Conservation (phyloP, 2,888 invertebrate genomes). For the Xylocampa areola region DNA sequence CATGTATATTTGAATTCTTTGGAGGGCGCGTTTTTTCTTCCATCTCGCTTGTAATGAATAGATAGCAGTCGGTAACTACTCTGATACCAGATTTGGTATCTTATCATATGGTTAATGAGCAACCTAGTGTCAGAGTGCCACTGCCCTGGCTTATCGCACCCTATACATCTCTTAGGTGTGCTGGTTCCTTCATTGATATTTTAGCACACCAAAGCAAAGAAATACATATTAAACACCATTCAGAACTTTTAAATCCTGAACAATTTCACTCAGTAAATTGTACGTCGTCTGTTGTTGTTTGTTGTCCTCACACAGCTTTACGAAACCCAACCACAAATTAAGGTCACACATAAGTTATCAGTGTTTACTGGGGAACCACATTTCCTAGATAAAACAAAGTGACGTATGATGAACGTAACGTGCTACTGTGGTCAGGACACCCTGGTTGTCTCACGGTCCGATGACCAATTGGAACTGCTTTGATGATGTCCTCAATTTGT, state of each 20-base stretch:
- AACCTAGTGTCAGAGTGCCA: too few species aligned
- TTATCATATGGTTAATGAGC: too few species aligned
- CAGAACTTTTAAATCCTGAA: conserved; percentile 1
- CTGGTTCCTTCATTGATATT: not conserved
- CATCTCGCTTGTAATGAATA: too few species aligned
- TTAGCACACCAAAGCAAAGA: too few species aligned
- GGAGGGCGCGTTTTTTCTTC: too few species aligned
- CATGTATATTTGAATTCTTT: too few species aligned
- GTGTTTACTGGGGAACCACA: conserved; percentile 42
- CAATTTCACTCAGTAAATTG: conserved; percentile 13
- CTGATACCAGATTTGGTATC: too few species aligned
- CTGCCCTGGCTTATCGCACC: too few species aligned
- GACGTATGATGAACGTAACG: conserved; percentile 34
- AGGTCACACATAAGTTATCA: conserved; percentile 48
- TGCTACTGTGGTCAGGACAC: conserved; percentile 33
- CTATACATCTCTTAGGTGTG: too few species aligned
- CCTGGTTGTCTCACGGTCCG: conserved; percentile 11
- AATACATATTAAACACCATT: too few species aligned
- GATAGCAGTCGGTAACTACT: too few species aligned
- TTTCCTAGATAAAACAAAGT: conserved; percentile 47
- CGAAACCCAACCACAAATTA: conserved; percentile 43
- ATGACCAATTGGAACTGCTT: conserved; percentile 21
- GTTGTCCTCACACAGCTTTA: conserved; percentile 17
- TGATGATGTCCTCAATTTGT: conserved; percentile 21
- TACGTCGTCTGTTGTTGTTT: too few species aligned